phyloP scores from a whole-genome alignment of 2,113 vertebrate genomes.

The Salvelinus fontinalis region DNA sequence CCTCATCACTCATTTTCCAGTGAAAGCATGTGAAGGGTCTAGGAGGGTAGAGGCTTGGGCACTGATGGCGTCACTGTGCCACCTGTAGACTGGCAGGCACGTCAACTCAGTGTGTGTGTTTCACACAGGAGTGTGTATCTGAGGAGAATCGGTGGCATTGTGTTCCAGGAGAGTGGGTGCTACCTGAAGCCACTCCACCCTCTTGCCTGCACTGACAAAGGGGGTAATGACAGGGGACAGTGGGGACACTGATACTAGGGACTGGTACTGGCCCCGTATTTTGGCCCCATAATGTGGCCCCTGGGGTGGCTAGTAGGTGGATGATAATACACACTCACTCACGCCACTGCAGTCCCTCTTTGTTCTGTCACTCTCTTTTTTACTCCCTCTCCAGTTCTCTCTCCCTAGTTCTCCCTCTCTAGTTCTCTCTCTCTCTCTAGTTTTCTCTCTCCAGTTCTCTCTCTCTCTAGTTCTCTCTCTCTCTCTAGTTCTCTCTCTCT shows the following conservation, averaged over 20 bases:
- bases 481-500: no score
- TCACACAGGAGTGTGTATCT: neutral
- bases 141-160: neutral
- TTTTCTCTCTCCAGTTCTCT: no score
- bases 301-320: neutral
- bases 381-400: neutral
- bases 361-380: neutral
- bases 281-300: neutral
- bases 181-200: neutral
- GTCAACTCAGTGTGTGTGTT: neutral
- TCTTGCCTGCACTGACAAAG: neutral
- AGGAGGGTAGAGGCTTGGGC: neutral
- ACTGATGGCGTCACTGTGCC: neutral
- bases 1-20: conserved; percentile 9
- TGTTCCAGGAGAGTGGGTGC: neutral
- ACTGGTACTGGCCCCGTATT: neutral
- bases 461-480: no score
- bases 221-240: neutral
- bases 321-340: neutral
- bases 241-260: neutral
- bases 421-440: no score
- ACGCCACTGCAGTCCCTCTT: neutral
- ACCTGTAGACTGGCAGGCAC: neutral
- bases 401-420: neutral
- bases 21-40: conserved; percentile 8